These are phyloP conservation scores for Spodoptera exigua DNA, from an alignment of 2,888 invertebrate genomes.

Conservation along the genomic window DNA sequence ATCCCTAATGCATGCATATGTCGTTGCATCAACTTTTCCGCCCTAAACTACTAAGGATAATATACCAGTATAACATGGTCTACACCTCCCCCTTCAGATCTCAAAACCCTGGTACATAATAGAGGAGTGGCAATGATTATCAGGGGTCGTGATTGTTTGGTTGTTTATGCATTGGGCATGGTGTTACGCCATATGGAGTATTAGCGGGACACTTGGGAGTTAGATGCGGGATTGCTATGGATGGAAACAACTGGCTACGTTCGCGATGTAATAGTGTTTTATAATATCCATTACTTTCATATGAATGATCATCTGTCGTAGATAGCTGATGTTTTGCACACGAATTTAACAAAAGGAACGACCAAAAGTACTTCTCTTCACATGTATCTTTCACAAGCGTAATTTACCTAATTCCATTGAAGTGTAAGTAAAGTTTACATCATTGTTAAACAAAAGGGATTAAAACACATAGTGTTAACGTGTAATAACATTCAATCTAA, in stretches of 20 bases:
- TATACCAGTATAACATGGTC: slow-evolving; percentile 67
- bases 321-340: too few relatives aligned
- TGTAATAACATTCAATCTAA: too few relatives aligned
- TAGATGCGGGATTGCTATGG: slow-evolving; percentile 77
- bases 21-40: slow-evolving; percentile 84
- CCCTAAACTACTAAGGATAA: slow-evolving; percentile 81
- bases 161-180: slow-evolving; percentile 77
- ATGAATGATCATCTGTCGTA: slow-evolving; percentile 1
- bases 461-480: too few relatives aligned
- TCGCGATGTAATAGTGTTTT: slow-evolving; percentile 58
- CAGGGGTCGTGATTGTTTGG: slow-evolving; percentile 69
- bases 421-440: too few relatives aligned
- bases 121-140: slow-evolving; percentile 27
- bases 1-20: slow-evolving; percentile 88
- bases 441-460: too few relatives aligned
- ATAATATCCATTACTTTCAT: slow-evolving; percentile 14
- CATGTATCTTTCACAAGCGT: too few relatives aligned
- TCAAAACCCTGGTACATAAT: slow-evolving; percentile 8
- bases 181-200: slow-evolving; percentile 87
- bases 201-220: slow-evolving; percentile 87
- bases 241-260: slow-evolving; percentile 86
- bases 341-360: too few relatives aligned
- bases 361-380: too few relatives aligned
- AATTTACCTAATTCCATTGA: too few relatives aligned
- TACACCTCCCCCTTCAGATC: slow-evolving; percentile 38